Base-by-base conservation (phyloP, 2,888 invertebrate genomes). In the Mellilla xanthometata region DNA sequence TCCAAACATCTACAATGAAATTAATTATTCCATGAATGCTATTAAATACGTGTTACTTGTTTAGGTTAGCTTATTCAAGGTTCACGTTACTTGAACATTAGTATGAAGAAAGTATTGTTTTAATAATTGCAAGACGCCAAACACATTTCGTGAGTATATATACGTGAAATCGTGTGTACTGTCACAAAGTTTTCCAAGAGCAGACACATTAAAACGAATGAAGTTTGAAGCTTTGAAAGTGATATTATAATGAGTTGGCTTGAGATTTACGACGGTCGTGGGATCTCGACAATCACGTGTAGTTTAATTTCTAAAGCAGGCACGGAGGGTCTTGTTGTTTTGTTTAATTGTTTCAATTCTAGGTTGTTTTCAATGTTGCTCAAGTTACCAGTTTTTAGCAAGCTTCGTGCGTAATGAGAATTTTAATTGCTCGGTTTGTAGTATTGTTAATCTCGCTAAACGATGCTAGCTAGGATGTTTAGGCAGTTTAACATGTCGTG, bases 131-230 rank as follows among this genome's bases (percentile, higher is more conserved):
- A 15, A 26, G 19, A 7, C 13, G 19, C n/a, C 24, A 10, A 45
- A 29, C 28, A 29, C 19, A 11, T n/a, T 15, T 15, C 30, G 5
- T 24, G n/a, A 27, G 19, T 38, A 24, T 15, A n/a, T 27, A 15
- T 28, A 11, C 31, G 38, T 41, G 36, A 27, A 50, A 23, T 31
- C 34, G 39, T 33, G 33, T 43, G 38, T 43, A 32, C 38, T 32
- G 28, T 29, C 27, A 15, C 35, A 10, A 36, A 49, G 32, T 49
- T 52, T 31, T 32, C 23, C 15, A 35, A 49, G 45, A 44, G 19
- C 23, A 49, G 39, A 45, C 47, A 41, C 45, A 52, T 45, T 43
- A 49, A 49, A 49, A 40, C 38, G 30, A 46, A 48, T 46, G 36
- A 51, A 49, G 38, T 50, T 48, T 40, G 30, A 39, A 48, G 45